Conservation (phyloP, 64 coral and sea anemone genomes). For the Montipora efflorescens region DNA sequence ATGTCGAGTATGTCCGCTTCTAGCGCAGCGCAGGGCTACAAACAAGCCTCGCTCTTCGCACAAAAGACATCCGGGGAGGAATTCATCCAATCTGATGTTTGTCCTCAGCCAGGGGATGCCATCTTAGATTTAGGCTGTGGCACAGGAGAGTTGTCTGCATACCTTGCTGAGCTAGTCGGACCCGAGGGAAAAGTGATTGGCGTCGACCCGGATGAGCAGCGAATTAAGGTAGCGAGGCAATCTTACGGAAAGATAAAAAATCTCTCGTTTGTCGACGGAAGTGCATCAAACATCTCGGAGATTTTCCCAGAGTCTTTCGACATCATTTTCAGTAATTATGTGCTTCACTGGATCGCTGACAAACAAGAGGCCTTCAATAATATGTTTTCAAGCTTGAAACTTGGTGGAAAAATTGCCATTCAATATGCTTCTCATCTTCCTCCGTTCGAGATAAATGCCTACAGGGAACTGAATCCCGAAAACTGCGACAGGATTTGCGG, state of each 20-base stretch:
- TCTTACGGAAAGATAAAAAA: background rate
- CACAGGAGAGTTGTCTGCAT: constrained; percentile 19
- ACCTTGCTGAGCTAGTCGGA: background rate
- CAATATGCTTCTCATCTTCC: background rate
- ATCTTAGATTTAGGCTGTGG: constrained; percentile 38
- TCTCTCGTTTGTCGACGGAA: constrained; percentile 31
- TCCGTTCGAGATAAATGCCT: too few relatives aligned
- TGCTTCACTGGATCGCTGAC: constrained; percentile 32
- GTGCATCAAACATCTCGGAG: background rate
- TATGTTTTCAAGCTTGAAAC: constrained; percentile 8
- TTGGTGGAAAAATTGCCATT: background rate
- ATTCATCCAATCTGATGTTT: background rate
- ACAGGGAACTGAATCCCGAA: too few relatives aligned
- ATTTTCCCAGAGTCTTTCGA: background rate
- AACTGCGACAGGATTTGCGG: too few relatives aligned
- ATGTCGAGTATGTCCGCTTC: background rate
- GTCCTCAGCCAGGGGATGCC: background rate
- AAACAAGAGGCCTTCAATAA: background rate
- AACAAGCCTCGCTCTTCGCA: background rate
- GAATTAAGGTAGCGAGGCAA: background rate
- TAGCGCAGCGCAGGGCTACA: background rate
- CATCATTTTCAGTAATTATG: constrained; percentile 29
- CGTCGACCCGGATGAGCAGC: constrained; percentile 6
- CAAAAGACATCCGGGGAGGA: background rate
- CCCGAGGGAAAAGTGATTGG: background rate